Evolutionary conservation across 1,140 invertebrate genomes (phyloP), one percentile per base, ranked within the genome.

Genomic region (Lerema accius): DNA sequence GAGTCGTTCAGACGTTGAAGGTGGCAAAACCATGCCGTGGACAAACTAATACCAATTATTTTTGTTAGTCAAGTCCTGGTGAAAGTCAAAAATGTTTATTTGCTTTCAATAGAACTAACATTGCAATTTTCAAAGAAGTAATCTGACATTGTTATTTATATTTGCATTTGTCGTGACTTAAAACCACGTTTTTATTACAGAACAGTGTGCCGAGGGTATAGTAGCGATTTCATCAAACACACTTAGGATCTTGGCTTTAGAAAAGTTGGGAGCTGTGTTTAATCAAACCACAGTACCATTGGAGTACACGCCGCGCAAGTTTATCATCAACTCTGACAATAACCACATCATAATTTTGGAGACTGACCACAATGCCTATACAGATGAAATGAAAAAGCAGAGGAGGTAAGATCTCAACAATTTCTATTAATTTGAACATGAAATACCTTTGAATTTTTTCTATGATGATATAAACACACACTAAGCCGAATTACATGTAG

Each of bases 191-290:
- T 65, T 56, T 82, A 55, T 92, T 69, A 80, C 91, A 62, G 98
- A 99, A 90, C 99, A 99, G 88, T 99, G 99, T 93, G 97, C 98
- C 0, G 99, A 99, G 91, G 99, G 98, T 69, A 99, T 99, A 70
- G 99, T 99, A 4, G 99, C 99, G 0, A 99, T 99, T 87, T 99
- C 98, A 0, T 97, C 97, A 0, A 99, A 99, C 78, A 99, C 98
- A 0, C 91, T 99, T 17, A 94, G 98, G 68, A 99, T 99, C 93
- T 94, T 99, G 79, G 98, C 99, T 0, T 91, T 99, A 10, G 99
- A 99, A 89, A 99, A 99, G 89, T 91, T 99, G 0, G 99, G 99
- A 0, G 98, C 98, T 0, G 98, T 99, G 2, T 99, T 99, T 80
- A 99, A 99, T 92, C 98, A 99, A 89, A 94, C 97, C 14, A 95